Evolutionary conservation across 2,888 invertebrate species (phyloP).

Genomic region (Eilema caniola): DNA sequence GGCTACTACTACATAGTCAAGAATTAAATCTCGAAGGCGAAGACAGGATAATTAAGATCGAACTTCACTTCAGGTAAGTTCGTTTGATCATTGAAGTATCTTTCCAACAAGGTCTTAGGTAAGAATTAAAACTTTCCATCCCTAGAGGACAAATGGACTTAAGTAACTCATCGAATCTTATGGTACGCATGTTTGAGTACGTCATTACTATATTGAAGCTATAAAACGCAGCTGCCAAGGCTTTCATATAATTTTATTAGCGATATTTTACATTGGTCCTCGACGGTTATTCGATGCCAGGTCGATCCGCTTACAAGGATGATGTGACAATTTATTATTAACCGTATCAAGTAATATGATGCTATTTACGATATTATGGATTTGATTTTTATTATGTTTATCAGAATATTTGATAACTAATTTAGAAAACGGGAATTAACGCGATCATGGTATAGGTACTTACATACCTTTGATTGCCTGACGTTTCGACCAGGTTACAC

Average conservation of each 20-base stretch:
- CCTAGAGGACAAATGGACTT: neutral
- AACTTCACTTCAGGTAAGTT: too few relatives aligned
- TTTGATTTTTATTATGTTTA: neutral
- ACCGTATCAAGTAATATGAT: neutral
- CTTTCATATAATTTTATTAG: slow-evolving; percentile 43
- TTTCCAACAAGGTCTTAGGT: too few relatives aligned
- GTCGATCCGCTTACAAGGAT: slow-evolving; percentile 35
- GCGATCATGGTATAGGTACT: too few relatives aligned
- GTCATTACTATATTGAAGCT: slow-evolving; percentile 29
- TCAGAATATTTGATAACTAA: neutral
- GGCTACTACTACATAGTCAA: too few relatives aligned
- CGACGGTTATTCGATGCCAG: slow-evolving; percentile 42
- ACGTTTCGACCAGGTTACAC: too few relatives aligned
- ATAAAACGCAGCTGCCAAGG: slow-evolving; percentile 39
- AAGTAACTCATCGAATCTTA: neutral
- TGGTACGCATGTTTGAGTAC: slow-evolving; percentile 13
- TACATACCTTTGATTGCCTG: too few relatives aligned
- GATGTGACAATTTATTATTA: slow-evolving; percentile 11
- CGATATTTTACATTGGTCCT: slow-evolving; percentile 41
- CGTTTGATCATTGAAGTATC: too few relatives aligned
- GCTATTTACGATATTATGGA: neutral
- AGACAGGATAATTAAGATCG: too few relatives aligned
- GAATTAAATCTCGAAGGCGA: too few relatives aligned
- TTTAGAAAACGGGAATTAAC: too few relatives aligned
- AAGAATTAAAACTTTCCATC: neutral